A percentile compares a stretch with the other conserved stretches of the same genome.
phyloP scores from a whole-genome alignment of 92 coral and sea anemone species.

The Hydrozoanthus gracilis region DNA sequence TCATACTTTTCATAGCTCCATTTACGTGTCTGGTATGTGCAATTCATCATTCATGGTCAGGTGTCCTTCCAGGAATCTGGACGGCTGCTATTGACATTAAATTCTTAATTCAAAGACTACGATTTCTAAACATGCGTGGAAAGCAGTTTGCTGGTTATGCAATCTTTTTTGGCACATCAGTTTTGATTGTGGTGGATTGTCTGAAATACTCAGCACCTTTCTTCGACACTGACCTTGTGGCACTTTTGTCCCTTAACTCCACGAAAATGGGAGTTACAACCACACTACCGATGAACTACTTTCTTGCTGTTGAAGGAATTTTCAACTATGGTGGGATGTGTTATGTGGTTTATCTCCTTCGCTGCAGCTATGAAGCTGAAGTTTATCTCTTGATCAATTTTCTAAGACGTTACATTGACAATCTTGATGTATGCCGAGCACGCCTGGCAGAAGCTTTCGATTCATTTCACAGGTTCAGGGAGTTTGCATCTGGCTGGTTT shows the following conservation, averaged over 20 bases:
- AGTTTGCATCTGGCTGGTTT: conserved; percentile 89
- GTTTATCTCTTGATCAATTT: conserved; percentile 74
- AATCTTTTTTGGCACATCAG: conserved; percentile 53
- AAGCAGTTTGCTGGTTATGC: conserved; percentile 73
- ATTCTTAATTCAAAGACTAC: conserved; percentile 73
- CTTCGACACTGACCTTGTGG: conserved; percentile 71
- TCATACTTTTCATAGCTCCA: conserved; percentile 76
- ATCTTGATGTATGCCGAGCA: conserved; percentile 83
- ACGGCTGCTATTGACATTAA: conserved; percentile 77
- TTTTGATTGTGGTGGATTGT: conserved; percentile 56
- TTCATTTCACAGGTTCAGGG: conserved; percentile 83
- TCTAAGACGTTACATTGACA: conserved; percentile 64
- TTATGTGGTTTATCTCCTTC: conserved; percentile 78
- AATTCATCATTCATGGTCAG: conserved; percentile 67
- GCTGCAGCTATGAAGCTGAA: conserved; percentile 92
- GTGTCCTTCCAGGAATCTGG: conserved; percentile 77
- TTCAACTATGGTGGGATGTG: conserved; percentile 85
- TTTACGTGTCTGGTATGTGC: conserved; percentile 71
- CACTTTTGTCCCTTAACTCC: conserved; percentile 46
- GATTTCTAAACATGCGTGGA: conserved; percentile 76
- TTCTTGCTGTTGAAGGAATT: conserved; percentile 76
- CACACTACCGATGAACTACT: conserved; percentile 60
- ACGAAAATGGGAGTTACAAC: conserved; percentile 48
- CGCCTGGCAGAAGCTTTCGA: conserved; percentile 87
- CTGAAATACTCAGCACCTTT: conserved; percentile 70